Base-by-base conservation (phyloP, 2,797 vertebrate species). In the Somateria mollissima region DNA sequence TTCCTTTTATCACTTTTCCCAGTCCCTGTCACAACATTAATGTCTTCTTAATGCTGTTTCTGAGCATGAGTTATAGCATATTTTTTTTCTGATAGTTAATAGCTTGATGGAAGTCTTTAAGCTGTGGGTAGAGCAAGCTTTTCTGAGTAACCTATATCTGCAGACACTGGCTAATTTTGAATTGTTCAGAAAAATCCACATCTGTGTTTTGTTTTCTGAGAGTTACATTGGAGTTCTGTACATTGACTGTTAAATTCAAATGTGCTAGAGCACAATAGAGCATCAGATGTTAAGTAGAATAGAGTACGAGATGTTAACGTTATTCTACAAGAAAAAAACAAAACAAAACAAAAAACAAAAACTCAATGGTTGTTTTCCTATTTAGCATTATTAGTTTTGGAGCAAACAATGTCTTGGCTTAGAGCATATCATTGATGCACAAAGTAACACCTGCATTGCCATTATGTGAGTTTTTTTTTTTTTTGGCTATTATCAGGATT, bases 391-490 rank as follows among this genome's bases (percentile, higher is more conserved):
- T 41, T 62, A 25, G 1, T 45, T 81, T 47, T 30, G 5, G 14
- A 2, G 3, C 43, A 28, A 60, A 13, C 43, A 78, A 66, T 11
- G 22, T 77, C 2, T 73, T 54, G 28, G 4, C 70, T 56, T 84
- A 47, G 25, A 71, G 25, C 17, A 13, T 66, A 2, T 56, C 9
- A 28, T 57, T 80, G 28, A 21, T 0, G 0, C 24, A 47, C 3
- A 32, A 27, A 56, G 7, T 60, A n/a, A 53, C 11, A 47, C 3
- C 8, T 60, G 25, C 19, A 36, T 30, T 17, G 19, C 10, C 51
- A 21, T 28, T 19, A 2, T 8, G 8, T 47, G 43, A 36, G 32
- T 25, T 28, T 53, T 58, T 22, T 65, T 72, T 18, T 47, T 22
- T 27, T n/a, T 49, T 73, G 19, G 15, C 5, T 45, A 27, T 49